Evolutionary conservation across 2,113 vertebrate species (phyloP).

Genomic region (Scortum barcoo): DNA sequence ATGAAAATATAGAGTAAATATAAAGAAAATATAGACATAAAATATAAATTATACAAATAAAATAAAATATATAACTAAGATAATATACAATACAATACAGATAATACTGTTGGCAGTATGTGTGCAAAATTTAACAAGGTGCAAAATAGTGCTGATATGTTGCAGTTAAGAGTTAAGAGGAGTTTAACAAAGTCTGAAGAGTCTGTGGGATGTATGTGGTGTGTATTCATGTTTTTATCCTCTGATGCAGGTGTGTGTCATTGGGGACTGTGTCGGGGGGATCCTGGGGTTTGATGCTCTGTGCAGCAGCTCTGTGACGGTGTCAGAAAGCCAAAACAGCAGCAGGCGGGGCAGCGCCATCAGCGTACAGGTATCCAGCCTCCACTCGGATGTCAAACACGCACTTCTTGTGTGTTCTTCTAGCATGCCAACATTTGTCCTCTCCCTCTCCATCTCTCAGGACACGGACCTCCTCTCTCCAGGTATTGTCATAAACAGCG

Average conservation of each 20-base stretch:
- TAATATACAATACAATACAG: too few relatives aligned
- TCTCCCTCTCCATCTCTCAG: conserved; percentile 73
- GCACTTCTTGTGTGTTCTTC: too few relatives aligned
- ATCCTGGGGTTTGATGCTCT: conserved; percentile 96
- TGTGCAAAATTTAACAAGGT: too few relatives aligned
- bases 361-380: conserved; percentile 90
- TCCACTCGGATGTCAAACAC: background rate
- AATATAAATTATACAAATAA: too few relatives aligned
- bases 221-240: conserved; percentile 15
- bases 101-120: too few relatives aligned
- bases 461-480: conserved; percentile 96
- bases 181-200: too few relatives aligned
- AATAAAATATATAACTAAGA: too few relatives aligned
- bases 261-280: conserved; percentile 98
- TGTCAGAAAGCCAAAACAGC: conserved; percentile 95
- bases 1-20: too few relatives aligned
- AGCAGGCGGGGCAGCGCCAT: conserved; percentile 94
- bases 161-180: too few relatives aligned
- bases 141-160: too few relatives aligned
- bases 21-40: too few relatives aligned
- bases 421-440: background rate
- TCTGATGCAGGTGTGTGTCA: conserved; percentile 91
- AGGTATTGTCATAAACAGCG: conserved; percentile 89
- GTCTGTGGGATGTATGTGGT: background rate
- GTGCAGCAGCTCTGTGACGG: conserved; percentile 91